Percentiles rank a stretch among this genome's conserved stretches.
Conservation (phyloP, 2,113 vertebrate genomes). For the Rostratula benghalensis region DNA sequence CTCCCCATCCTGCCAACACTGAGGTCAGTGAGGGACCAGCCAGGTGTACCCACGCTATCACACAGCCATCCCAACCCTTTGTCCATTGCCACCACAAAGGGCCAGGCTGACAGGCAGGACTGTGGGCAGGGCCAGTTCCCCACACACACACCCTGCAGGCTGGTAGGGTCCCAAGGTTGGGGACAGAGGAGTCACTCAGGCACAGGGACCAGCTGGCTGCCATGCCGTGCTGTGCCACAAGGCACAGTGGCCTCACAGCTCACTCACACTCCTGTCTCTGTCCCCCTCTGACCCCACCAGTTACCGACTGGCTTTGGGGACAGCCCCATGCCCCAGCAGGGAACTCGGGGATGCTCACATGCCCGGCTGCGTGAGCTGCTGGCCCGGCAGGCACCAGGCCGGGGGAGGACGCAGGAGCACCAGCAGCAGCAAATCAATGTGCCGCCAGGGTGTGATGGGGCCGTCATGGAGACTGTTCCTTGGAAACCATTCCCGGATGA, state of each 20-base stretch:
- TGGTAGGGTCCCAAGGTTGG: neutral
- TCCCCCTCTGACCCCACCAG: neutral
- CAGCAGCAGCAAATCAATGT: constrained; percentile 72
- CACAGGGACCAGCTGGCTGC: neutral
- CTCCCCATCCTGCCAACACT: neutral
- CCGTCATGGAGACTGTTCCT: constrained; percentile 77
- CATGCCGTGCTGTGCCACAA: rapidly evolving
- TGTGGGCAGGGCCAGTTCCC: neutral
- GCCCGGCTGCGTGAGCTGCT: neutral
- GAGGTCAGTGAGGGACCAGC: rapidly evolving
- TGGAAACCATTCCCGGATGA: constrained; percentile 70
- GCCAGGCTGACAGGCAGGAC: neutral
- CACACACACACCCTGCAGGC: neutral
- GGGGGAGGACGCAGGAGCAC: constrained; percentile 20
- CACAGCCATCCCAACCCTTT: neutral
- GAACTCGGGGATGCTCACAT: neutral
- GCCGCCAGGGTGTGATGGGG: constrained; percentile 58
- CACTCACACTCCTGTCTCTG: rapidly evolving
- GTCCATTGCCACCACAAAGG: rapidly evolving
- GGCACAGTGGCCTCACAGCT: neutral
- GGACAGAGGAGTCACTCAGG: neutral
- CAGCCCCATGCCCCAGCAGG: neutral
- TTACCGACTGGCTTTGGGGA: neutral
- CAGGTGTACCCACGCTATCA: neutral
- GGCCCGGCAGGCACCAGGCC: constrained; percentile 29